These are phyloP conservation scores for Rapana venosa DNA, from an alignment of 2,888 invertebrate species.

Conservation along the genomic window DNA sequence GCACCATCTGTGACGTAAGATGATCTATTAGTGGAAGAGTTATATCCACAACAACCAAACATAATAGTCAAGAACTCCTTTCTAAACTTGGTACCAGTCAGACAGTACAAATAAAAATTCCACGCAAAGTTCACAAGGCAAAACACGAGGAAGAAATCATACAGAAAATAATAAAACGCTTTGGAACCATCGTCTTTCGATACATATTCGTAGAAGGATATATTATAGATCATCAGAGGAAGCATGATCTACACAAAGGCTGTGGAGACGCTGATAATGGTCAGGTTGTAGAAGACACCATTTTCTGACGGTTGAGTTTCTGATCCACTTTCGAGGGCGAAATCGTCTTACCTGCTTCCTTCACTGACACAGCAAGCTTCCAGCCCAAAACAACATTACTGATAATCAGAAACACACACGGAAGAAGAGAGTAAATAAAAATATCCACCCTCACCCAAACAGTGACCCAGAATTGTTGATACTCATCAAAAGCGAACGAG, in stretches of 20 bases:
- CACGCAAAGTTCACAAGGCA: neutral
- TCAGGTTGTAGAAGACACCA: constrained; percentile 21
- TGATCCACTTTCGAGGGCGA: neutral
- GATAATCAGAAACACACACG: neutral
- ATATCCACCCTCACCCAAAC: neutral
- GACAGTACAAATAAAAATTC: constrained; percentile 32
- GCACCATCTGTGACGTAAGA: too few relatives aligned
- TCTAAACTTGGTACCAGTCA: constrained; percentile 26
- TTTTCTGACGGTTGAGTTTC: neutral
- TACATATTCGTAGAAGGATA: neutral
- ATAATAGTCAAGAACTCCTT: neutral
- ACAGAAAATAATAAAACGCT: neutral
- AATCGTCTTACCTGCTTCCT: neutral
- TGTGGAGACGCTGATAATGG: neutral
- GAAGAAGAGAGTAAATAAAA: neutral
- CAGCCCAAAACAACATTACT: constrained; percentile 16
- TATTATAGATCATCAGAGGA: constrained; percentile 13
- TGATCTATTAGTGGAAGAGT: neutral
- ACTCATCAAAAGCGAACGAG: neutral
- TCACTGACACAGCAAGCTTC: neutral
- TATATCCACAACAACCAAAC: neutral
- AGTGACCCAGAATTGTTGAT: neutral
- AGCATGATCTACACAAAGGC: neutral
- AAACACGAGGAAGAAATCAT: neutral
- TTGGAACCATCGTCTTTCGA: neutral